phyloP scores from a whole-genome alignment of 2,797 vertebrate genomes.

The Pagetopsis macropterus region DNA sequence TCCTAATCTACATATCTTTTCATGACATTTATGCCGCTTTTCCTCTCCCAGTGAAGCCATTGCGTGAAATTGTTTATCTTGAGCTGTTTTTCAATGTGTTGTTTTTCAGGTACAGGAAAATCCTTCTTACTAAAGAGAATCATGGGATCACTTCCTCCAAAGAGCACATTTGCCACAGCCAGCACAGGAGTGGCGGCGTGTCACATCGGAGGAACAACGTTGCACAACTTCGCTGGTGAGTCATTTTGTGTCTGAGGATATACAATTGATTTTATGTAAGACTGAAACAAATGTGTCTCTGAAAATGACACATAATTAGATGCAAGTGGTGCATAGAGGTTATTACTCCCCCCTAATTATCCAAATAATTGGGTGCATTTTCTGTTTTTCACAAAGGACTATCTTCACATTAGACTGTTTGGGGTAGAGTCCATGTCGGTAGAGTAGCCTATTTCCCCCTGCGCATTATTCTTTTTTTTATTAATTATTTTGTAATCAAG shows the following conservation, averaged over 20 bases:
- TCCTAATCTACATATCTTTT: not conserved
- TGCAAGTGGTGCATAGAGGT: too few relatives aligned
- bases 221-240: slow-evolving; percentile 94
- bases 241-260: not conserved
- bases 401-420: not conserved
- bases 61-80: not conserved
- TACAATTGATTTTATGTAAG: not conserved
- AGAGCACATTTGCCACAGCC: slow-evolving; percentile 92
- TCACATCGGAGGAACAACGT: slow-evolving; percentile 94
- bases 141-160: slow-evolving; percentile 92
- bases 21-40: not conserved
- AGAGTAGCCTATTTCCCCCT: not conserved
- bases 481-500: not conserved
- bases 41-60: accelerated
- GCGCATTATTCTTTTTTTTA: not conserved
- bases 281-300: not conserved
- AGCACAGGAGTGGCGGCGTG: slow-evolving; percentile 97
- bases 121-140: slow-evolving; percentile 95
- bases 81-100: not conserved
- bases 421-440: not conserved
- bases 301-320: not conserved
- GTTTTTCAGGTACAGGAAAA: slow-evolving; percentile 91
- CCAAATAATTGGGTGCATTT: slow-evolving; percentile 12
- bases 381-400: not conserved
- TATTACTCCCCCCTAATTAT: too few relatives aligned